A percentile compares a stretch with the other conserved stretches of the same genome.
These are phyloP conservation scores for Gymnopithys bicolor DNA, from an alignment of 2,797 vertebrate species.

Conservation along the genomic window DNA sequence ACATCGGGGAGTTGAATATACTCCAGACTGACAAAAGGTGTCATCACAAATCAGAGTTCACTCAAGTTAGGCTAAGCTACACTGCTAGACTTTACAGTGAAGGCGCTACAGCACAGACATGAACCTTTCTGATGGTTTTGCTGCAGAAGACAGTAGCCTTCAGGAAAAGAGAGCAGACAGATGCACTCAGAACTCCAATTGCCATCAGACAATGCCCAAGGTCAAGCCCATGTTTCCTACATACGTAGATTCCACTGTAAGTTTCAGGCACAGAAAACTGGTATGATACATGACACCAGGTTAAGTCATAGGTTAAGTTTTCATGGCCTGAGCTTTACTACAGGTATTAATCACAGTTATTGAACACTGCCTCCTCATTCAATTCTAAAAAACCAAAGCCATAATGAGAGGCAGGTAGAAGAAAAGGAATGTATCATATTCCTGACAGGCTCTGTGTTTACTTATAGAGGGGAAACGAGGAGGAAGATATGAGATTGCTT, in stretches of 20 bases:
- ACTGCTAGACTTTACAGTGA: not conserved
- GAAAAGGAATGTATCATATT: not conserved
- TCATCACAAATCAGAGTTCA: not conserved
- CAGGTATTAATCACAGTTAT: not conserved
- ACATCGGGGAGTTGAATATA: not conserved
- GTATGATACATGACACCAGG: not conserved
- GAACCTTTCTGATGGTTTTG: not conserved
- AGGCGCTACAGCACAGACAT: not conserved
- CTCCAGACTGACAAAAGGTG: not conserved
- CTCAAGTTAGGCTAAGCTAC: not conserved
- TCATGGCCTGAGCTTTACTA: not conserved
- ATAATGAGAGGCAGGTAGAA: not conserved
- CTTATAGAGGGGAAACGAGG: not conserved
- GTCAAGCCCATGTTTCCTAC: not conserved
- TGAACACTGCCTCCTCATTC: not conserved
- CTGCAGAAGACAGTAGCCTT: not conserved
- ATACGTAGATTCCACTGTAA: not conserved
- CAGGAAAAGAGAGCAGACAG: not conserved
- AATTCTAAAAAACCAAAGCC: not conserved
- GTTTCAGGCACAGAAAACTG: not conserved
- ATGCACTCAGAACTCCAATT: not conserved
- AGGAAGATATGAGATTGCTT: not conserved
- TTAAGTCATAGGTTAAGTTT: not conserved
- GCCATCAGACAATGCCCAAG: not conserved
- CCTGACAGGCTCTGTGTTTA: not conserved